Evolutionary conservation across 2,888 invertebrate genomes (phyloP).

Genomic region (Syrphus vitripennis): DNA sequence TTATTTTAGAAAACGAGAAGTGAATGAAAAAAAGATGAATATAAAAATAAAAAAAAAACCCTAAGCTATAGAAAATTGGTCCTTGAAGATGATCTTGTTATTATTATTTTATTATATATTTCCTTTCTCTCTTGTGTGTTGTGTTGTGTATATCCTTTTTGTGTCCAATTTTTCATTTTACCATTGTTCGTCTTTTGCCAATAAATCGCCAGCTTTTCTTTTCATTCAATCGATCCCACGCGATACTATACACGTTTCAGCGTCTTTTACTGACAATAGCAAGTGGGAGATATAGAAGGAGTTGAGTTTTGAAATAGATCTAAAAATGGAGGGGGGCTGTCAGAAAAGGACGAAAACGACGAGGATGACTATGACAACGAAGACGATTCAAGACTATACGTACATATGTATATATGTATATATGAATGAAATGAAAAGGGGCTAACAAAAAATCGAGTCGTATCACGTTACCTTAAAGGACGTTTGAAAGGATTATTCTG

Average conservation of each 20-base stretch:
- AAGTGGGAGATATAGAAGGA: background rate
- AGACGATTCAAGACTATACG: background rate
- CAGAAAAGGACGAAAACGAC: background rate
- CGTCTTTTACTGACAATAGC: conserved; percentile 35
- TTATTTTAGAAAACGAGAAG: background rate
- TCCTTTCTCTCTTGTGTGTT: background rate
- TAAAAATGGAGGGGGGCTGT: conserved; percentile 18
- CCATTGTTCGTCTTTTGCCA: conserved; percentile 55
- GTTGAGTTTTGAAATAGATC: conserved; percentile 12
- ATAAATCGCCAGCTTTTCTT: conserved; percentile 69
- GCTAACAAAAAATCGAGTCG: background rate
- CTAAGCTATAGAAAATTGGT: conserved; percentile 61
- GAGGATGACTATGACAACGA: background rate
- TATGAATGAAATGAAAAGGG: conserved; percentile 27
- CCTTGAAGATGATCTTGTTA: conserved; percentile 66
- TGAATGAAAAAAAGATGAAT: background rate
- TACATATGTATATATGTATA: too few species aligned
- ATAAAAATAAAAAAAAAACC: conserved; percentile 33
- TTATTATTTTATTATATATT: conserved; percentile 52
- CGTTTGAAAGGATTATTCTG: conserved; percentile 42
- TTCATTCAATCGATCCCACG: conserved; percentile 63
- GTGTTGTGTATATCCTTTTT: conserved; percentile 27
- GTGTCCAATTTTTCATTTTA: conserved; percentile 31
- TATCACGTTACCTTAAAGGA: conserved; percentile 40
- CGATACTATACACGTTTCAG: conserved; percentile 46